A percentile compares a stretch with the other conserved stretches of the same genome.
phyloP scores from a whole-genome alignment of 30 jellyfish, hydroid and myxozoan species.

The Calvadosia cruxmelitensis region DNA sequence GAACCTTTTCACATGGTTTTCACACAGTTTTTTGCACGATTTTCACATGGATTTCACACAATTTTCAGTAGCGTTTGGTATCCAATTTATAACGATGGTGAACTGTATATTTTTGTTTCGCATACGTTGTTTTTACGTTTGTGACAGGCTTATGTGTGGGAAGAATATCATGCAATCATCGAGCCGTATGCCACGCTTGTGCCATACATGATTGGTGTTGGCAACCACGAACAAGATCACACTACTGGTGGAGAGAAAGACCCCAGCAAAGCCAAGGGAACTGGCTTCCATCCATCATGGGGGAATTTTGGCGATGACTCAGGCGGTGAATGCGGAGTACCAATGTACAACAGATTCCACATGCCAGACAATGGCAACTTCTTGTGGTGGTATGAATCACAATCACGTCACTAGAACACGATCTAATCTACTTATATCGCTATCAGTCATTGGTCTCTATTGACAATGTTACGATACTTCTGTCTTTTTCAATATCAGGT shows the following conservation, averaged over 20 bases:
- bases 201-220: slow-evolving; percentile 85
- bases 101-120: no score
- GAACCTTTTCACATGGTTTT: no score
- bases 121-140: neutral
- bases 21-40: no score
- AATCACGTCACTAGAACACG: no score
- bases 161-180: slow-evolving; percentile 60
- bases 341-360: slow-evolving; percentile 73
- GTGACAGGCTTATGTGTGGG: slow-evolving; percentile 71
- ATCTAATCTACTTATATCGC: no score
- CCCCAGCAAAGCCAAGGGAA: slow-evolving; percentile 66
- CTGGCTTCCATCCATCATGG: slow-evolving; percentile 76
- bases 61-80: no score
- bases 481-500: slow-evolving; percentile 16
- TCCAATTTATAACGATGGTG: no score
- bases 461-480: no score
- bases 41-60: no score
- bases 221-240: slow-evolving; percentile 86
- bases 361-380: slow-evolving; percentile 85
- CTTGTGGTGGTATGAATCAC: slow-evolving; percentile 61
- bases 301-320: slow-evolving; percentile 69
- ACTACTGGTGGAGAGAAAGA: slow-evolving; percentile 58
- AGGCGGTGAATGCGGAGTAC: slow-evolving; percentile 92
- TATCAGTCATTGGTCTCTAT: no score
- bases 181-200: slow-evolving; percentile 59